These are phyloP conservation scores for Proisotoma minuta DNA, from an alignment of 2,888 invertebrate species.

Conservation along the genomic window DNA sequence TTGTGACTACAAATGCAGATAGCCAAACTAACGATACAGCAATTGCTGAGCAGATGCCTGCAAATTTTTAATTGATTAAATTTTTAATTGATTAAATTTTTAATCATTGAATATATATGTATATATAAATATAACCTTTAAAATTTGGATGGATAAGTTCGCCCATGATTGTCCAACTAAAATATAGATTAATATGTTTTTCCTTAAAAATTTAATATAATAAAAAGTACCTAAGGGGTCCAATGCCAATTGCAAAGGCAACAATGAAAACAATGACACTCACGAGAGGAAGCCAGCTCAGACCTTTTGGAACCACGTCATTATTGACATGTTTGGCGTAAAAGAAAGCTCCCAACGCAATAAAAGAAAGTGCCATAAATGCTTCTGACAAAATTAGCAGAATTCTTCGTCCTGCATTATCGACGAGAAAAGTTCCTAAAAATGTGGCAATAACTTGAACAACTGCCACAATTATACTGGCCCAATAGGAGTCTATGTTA, in stretches of 20 bases:
- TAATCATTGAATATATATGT: not conserved
- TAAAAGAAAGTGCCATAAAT: slow-evolving; percentile 66
- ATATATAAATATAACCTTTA: slow-evolving; percentile 54
- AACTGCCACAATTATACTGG: slow-evolving; percentile 57
- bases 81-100: too few species aligned
- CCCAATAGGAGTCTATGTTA: slow-evolving; percentile 54
- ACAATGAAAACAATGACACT: slow-evolving; percentile 71
- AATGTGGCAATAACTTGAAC: slow-evolving; percentile 57
- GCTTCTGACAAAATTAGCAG: slow-evolving; percentile 70
- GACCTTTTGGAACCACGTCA: slow-evolving; percentile 37
- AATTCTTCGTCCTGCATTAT: slow-evolving; percentile 72
- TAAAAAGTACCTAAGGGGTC: slow-evolving; percentile 55
- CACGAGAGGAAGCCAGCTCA: slow-evolving; percentile 69
- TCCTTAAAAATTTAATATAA: not conserved
- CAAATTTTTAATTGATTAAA: not conserved
- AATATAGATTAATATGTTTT: not conserved
- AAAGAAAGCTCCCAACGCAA: slow-evolving; percentile 69
- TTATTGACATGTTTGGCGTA: slow-evolving; percentile 51
- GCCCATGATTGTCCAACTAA: slow-evolving; percentile 75
- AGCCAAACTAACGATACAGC: slow-evolving; percentile 72
- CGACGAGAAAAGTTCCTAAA: slow-evolving; percentile 62
- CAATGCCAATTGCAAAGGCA: slow-evolving; percentile 69
- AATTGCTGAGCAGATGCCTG: slow-evolving; percentile 61
- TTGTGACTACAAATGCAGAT: slow-evolving; percentile 59
- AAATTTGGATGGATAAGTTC: slow-evolving; percentile 70